These are phyloP conservation scores for Geotrupes spiniger DNA, from an alignment of 2,888 invertebrate species.

Conservation along the genomic window DNA sequence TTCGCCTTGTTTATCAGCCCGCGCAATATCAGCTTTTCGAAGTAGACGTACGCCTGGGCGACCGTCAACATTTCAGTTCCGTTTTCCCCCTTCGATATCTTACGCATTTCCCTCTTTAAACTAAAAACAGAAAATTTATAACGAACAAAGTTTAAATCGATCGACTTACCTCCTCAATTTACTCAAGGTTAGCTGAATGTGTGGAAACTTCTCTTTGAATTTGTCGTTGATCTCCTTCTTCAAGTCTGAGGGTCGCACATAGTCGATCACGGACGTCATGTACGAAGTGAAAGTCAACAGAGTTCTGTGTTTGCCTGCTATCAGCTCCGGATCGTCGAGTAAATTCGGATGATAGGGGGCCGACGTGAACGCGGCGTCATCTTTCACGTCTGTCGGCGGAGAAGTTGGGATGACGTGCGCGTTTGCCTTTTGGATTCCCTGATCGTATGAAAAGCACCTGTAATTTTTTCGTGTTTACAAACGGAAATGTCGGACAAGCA, in stretches of 20 bases:
- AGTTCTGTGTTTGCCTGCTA: slow-evolving; percentile 85
- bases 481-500: too few relatives aligned
- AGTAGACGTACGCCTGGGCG: slow-evolving; percentile 97
- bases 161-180: slow-evolving; percentile 84
- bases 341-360: slow-evolving; percentile 78
- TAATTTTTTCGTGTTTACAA: too few relatives aligned
- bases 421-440: slow-evolving; percentile 58
- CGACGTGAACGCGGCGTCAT: slow-evolving; percentile 40
- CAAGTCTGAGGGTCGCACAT: slow-evolving; percentile 90
- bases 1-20: slow-evolving; percentile 93
- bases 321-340: slow-evolving; percentile 89
- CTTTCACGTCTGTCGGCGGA: slow-evolving; percentile 47
- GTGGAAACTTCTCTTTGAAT: slow-evolving; percentile 92
- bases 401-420: slow-evolving; percentile 52
- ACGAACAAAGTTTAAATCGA: slow-evolving; percentile 4
- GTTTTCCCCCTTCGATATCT: slow-evolving; percentile 82
- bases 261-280: slow-evolving; percentile 95
- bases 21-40: slow-evolving; percentile 91
- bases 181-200: slow-evolving; percentile 90
- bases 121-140: slow-evolving; percentile 51
- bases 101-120: slow-evolving; percentile 93
- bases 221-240: slow-evolving; percentile 97
- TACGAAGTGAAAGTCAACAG: slow-evolving; percentile 84
- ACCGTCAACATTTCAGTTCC: slow-evolving; percentile 86
- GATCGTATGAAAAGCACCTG: slow-evolving; percentile 75